Evolutionary conservation across 2,888 invertebrate genomes (phyloP).

Genomic region (Aspidiotus rigidus): DNA sequence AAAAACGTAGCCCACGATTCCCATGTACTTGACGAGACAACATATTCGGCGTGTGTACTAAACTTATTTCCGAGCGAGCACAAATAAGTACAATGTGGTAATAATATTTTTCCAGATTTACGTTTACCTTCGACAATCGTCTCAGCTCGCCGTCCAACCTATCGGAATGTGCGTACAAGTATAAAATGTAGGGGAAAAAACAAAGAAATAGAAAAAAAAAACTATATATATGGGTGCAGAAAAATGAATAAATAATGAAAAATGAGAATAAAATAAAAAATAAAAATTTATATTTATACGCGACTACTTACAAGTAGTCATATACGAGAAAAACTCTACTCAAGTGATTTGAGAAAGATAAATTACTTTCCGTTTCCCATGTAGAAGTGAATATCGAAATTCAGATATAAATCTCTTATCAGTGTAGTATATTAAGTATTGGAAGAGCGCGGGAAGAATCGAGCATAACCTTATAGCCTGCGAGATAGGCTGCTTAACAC

Average conservation of each 20-base stretch:
- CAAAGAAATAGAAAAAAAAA: background rate
- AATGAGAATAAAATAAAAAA: background rate
- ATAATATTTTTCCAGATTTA: background rate
- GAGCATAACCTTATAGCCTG: conserved; percentile 26
- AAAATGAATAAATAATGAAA: background rate
- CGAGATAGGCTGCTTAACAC: conserved; percentile 8
- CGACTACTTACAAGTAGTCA: background rate
- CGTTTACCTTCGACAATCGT: background rate
- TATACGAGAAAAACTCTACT: conserved; percentile 20
- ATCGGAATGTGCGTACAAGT: background rate
- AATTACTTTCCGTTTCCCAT: conserved; percentile 28
- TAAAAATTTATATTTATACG: too few species aligned
- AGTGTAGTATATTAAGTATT: conserved; percentile 29
- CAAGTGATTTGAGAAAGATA: conserved; percentile 25
- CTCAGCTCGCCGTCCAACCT: background rate
- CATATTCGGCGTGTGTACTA: conserved; percentile 13
- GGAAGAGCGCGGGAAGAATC: conserved; percentile 22
- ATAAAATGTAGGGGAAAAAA: background rate
- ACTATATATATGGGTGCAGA: background rate
- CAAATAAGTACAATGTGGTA: too few species aligned
- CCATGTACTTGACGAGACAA: conserved; percentile 1
- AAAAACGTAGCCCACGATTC: conserved; percentile 3
- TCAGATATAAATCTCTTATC: conserved; percentile 27
- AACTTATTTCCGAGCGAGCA: background rate
- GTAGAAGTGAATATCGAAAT: conserved; percentile 17